Percentiles rank a stretch among this genome's conserved stretches.
Evolutionary conservation across 2,113 vertebrate species (phyloP).

Genomic region (Sturnira hondurensis): DNA sequence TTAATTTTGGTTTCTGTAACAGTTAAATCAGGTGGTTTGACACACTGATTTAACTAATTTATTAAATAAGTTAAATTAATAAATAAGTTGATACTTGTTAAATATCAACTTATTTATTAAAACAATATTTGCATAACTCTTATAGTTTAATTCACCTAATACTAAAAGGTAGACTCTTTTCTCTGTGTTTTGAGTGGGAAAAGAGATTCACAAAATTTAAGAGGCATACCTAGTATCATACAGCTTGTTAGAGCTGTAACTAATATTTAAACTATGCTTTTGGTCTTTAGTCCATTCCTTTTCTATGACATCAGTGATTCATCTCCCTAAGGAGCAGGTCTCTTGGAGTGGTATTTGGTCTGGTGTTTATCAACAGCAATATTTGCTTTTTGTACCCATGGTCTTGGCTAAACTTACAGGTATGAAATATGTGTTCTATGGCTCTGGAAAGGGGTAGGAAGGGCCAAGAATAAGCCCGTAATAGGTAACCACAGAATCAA

Average conservation of each 20-base stretch:
- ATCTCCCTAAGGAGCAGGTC: background rate
- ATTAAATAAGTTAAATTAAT: too few species aligned
- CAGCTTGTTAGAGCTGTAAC: background rate
- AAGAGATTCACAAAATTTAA: background rate
- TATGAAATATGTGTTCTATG: slow-evolving; percentile 20
- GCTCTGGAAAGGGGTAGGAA: background rate
- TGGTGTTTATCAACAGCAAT: slow-evolving; percentile 19
- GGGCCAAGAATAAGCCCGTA: slow-evolving; percentile 32
- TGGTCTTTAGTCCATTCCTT: background rate
- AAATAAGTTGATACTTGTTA: too few species aligned
- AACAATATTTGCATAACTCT: background rate
- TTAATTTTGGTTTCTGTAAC: background rate
- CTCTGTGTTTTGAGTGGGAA: background rate
- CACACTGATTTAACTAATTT: background rate
- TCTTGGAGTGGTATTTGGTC: background rate
- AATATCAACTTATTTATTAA: too few species aligned
- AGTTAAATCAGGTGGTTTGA: slow-evolving; percentile 2
- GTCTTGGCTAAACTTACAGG: slow-evolving; percentile 26
- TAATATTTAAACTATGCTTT: background rate
- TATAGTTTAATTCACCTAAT: background rate
- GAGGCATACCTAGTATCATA: background rate
- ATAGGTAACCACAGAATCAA: background rate
- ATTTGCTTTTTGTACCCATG: slow-evolving; percentile 18
- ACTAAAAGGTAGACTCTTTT: background rate
- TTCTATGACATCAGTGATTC: background rate